phyloP scores from a whole-genome alignment of 1,140 invertebrate genomes.

The Plectrocnemia conspersa region DNA sequence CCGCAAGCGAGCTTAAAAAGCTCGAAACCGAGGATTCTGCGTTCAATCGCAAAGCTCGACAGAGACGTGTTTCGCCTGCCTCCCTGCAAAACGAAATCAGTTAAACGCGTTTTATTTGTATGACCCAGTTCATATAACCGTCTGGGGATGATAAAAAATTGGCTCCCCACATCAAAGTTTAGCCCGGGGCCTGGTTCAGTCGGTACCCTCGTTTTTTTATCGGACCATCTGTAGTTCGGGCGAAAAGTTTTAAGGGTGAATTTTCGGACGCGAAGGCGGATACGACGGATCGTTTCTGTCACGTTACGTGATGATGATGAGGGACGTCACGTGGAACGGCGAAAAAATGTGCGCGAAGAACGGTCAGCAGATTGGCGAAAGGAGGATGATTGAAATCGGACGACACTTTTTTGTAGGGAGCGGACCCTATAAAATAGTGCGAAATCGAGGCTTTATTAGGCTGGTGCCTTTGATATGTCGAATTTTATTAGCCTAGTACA shows the following conservation, averaged over 20 bases:
- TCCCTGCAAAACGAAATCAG: constrained; percentile 13
- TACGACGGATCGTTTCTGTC: constrained; percentile 4
- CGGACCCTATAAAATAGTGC: too few species aligned
- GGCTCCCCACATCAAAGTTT: constrained; percentile 30
- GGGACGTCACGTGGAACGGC: constrained; percentile 20
- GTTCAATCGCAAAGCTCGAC: not conserved
- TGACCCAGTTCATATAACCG: constrained; percentile 32
- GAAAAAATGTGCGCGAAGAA: constrained; percentile 9
- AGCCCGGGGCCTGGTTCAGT: constrained; percentile 15
- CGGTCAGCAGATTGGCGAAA: constrained; percentile 22
- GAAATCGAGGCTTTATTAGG: too few species aligned
- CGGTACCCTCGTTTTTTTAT: constrained; percentile 20
- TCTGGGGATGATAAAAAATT: constrained; percentile 29
- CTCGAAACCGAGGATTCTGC: not conserved
- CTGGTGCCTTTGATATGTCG: too few species aligned
- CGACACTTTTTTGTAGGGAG: constrained; percentile 19
- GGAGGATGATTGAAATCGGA: constrained; percentile 29
- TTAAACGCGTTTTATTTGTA: constrained; percentile 26
- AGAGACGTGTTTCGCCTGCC: not conserved
- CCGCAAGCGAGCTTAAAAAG: not conserved
- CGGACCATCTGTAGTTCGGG: constrained; percentile 26
- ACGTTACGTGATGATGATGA: constrained; percentile 29
- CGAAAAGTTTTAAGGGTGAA: constrained; percentile 14
- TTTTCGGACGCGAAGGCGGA: not conserved
- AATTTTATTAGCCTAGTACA: too few species aligned